Conservation (phyloP, 37 sponge, comb jelly and placozoan genomes). For the Hexactinellida sp. region DNA sequence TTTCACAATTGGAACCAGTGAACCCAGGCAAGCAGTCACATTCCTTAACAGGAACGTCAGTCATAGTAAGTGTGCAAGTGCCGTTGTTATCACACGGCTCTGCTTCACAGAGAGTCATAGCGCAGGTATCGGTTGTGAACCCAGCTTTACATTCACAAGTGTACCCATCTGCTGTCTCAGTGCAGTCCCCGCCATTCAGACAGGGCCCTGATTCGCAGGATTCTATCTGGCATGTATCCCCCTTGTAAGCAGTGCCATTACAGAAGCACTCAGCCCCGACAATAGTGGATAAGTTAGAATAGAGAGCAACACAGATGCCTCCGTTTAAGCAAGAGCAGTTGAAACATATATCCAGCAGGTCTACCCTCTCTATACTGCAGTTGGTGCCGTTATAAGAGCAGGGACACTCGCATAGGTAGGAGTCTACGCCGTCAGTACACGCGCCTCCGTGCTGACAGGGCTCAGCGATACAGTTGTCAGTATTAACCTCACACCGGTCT, state of each 20-base stretch:
- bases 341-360: not conserved
- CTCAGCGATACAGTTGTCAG: conserved; percentile 23
- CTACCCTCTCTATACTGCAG: conserved; percentile 23
- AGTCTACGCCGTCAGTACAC: conserved; percentile 18
- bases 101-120: not conserved
- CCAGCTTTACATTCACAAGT: conserved; percentile 24
- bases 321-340: not conserved
- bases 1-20: conserved; percentile 20
- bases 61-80: not conserved
- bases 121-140: conserved; percentile 18
- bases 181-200: not conserved
- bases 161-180: not conserved
- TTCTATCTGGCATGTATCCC: not conserved
- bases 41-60: not conserved
- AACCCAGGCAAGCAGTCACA: not conserved
- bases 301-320: not conserved
- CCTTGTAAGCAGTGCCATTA: not conserved
- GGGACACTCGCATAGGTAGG: conserved; percentile 18
- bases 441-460: conserved; percentile 30
- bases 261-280: not conserved
- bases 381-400: conserved; percentile 24
- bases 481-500: conserved; percentile 14
- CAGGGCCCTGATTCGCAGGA: not conserved
- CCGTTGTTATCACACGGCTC: conserved; percentile 18
- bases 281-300: not conserved